Base-by-base conservation (phyloP, 2,888 invertebrate species). In the Hydroisotoma schaefferi region DNA sequence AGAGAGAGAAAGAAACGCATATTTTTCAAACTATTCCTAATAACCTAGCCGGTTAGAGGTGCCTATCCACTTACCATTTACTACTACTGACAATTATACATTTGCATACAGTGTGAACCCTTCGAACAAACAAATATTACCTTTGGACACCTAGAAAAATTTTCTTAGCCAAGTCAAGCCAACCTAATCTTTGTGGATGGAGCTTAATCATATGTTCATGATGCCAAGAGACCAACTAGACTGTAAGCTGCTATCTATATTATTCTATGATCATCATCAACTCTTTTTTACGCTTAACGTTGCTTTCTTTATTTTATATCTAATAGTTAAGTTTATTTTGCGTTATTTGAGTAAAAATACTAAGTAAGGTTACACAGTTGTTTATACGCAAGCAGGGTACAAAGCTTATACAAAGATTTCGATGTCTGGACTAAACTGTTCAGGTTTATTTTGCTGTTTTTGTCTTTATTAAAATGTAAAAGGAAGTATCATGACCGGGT, bases 101-200 rank as follows among this genome's bases (percentile, higher is more conserved):
- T n/a, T n/a, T n/a, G n/a, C n/a, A n/a, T n/a, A n/a, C n/a, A n/a
- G n/a, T n/a, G n/a, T n/a, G n/a, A n/a, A n/a, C n/a, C n/a, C n/a
- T n/a, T n/a, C n/a, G n/a, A n/a, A n/a, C n/a, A n/a, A n/a, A n/a
- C n/a, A n/a, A n/a, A n/a, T n/a, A n/a, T n/a, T n/a, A n/a, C n/a
- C n/a, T n/a, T n/a, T n/a, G n/a, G n/a, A n/a, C n/a, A n/a, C n/a
- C n/a, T n/a, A n/a, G n/a, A n/a, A n/a, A n/a, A n/a, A n/a, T n/a
- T n/a, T n/a, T n/a, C n/a, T n/a, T n/a, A 40, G 40, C n/a, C 40
- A 40, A 40, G 40, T 40, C 40, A 40, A 40, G 40, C n/a, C 40
- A 40, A 40, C 8, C 33, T 15, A 33, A 33, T 33, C 33, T 10
- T 10, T 40, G n/a, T 4, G 40, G n/a, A n/a, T n/a, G n/a, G n/a